Conservation (phyloP, 2,888 invertebrate species). For the Volucella inflata region DNA sequence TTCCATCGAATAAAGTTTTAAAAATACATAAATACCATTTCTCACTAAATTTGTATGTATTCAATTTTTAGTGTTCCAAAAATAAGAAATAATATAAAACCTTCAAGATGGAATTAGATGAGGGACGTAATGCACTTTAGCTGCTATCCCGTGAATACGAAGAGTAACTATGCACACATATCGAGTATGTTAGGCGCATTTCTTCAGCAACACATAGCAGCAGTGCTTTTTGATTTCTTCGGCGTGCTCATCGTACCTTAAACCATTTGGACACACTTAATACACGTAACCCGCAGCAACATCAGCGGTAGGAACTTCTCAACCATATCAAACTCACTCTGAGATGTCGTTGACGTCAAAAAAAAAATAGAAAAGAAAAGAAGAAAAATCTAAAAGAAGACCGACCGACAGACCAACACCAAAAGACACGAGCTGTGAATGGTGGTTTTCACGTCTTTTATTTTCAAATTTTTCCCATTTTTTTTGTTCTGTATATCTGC, state of each 20-base stretch:
- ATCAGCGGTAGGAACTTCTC: conserved; percentile 54
- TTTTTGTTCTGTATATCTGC: conserved; percentile 1
- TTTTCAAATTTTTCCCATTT: neutral
- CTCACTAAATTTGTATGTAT: neutral
- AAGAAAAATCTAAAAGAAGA: conserved; percentile 34
- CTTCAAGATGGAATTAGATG: conserved; percentile 54
- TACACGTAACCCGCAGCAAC: conserved; percentile 23
- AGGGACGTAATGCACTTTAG: conserved; percentile 36
- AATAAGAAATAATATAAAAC: conserved; percentile 49
- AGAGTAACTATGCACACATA: neutral
- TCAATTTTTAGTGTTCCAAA: conserved; percentile 56
- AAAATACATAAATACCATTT: conserved; percentile 6
- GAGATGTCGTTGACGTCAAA: conserved; percentile 51
- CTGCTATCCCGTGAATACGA: conserved; percentile 41
- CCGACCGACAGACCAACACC: neutral
- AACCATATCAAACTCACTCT: conserved; percentile 59
- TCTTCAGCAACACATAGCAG: conserved; percentile 32
- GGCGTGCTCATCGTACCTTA: conserved; percentile 64
- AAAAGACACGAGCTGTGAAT: conserved; percentile 46
- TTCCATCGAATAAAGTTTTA: conserved; percentile 1
- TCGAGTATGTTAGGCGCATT: neutral
- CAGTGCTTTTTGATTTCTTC: conserved; percentile 37
- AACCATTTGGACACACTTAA: conserved; percentile 40
- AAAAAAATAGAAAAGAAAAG: conserved; percentile 22
- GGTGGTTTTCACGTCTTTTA: conserved; percentile 34